A percentile compares a stretch with the other conserved stretches of the same genome.
Evolutionary conservation across 2,888 invertebrate species (phyloP).

Genomic region (Mimumesa dahlbomi): DNA sequence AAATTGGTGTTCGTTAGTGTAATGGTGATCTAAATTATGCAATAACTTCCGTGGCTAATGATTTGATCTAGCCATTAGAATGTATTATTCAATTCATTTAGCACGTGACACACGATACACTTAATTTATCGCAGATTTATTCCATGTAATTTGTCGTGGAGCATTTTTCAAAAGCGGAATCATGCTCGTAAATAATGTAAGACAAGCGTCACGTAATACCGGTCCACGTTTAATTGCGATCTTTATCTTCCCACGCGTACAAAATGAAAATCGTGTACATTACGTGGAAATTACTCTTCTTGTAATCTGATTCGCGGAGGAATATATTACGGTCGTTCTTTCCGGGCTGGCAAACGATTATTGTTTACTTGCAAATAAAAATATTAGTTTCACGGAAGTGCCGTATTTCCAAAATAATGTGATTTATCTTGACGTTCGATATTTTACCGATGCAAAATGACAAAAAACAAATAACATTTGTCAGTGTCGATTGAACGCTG

Average conservation of each 20-base stretch:
- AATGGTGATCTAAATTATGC: too few species aligned
- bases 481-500: too few species aligned
- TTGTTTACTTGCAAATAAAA: too few species aligned
- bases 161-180: slow-evolving; percentile 6
- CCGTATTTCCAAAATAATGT: too few species aligned
- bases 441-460: too few species aligned
- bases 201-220: slow-evolving; percentile 3
- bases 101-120: background rate
- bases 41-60: too few species aligned
- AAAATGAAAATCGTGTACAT: slow-evolving; percentile 8
- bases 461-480: too few species aligned
- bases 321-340: background rate
- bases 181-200: slow-evolving; percentile 9
- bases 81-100: background rate
- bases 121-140: background rate
- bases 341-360: too few species aligned
- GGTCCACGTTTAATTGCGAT: slow-evolving; percentile 25
- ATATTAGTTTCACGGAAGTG: too few species aligned
- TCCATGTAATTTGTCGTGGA: background rate
- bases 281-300: background rate
- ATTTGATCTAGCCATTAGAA: too few species aligned
- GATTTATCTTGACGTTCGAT: too few species aligned
- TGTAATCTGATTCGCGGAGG: background rate
- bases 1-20: too few species aligned
- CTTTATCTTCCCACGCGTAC: slow-evolving; percentile 16